Conservation (phyloP, 2,888 invertebrate genomes). For the Lepidocyrtoides sp. region DNA sequence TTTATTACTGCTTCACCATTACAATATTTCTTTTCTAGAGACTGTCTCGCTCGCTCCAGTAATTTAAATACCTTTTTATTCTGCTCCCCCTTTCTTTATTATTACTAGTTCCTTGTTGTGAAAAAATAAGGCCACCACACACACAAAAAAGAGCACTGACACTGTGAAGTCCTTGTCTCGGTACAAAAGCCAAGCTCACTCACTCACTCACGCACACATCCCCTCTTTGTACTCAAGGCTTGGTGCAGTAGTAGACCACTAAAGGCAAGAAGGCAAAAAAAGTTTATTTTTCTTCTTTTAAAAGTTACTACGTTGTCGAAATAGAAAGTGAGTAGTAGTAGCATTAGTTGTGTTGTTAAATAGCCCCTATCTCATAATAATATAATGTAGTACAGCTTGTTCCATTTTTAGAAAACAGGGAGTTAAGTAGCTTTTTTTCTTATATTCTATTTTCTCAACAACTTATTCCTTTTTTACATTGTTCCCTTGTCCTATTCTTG, state of each 20-base stretch:
- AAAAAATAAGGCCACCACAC: neutral
- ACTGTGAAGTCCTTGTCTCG: neutral
- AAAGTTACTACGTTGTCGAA: neutral
- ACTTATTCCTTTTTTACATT: slow-evolving; percentile 36
- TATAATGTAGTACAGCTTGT: slow-evolving; percentile 30
- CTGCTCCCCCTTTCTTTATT: slow-evolving; percentile 30
- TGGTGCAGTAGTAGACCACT: neutral
- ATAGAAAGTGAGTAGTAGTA: neutral
- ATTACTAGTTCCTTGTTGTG: neutral
- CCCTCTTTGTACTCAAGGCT: neutral
- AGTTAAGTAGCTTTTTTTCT: slow-evolving; percentile 42
- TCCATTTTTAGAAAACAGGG: slow-evolving; percentile 40
- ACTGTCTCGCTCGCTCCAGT: slow-evolving; percentile 16
- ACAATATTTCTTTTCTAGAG: slow-evolving; percentile 2
- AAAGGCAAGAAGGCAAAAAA: neutral
- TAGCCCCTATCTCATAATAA: neutral
- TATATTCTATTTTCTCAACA: slow-evolving; percentile 18
- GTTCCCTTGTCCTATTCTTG: neutral
- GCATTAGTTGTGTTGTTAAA: slow-evolving; percentile 5
- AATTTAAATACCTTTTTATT: slow-evolving; percentile 49
- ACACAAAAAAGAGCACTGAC: slow-evolving; percentile 6
- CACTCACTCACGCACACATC: neutral
- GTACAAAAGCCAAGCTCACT: neutral
- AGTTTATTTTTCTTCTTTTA: slow-evolving; percentile 6
- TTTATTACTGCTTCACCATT: neutral